These are phyloP conservation scores for Siphonodentalium dalli DNA, from an alignment of 2,888 invertebrate species.

Conservation along the genomic window DNA sequence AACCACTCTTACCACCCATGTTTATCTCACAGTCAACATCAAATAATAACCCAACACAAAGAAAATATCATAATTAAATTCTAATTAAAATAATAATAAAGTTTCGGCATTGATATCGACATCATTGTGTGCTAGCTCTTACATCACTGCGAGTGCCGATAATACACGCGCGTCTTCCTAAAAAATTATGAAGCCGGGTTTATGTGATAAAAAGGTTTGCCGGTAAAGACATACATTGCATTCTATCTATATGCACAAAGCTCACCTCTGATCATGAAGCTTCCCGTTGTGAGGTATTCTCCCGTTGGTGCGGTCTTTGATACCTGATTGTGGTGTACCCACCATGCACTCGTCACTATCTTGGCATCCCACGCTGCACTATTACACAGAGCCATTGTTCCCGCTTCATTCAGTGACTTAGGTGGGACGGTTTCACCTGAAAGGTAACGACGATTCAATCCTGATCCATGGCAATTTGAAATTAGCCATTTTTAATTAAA, in stretches of 20 bases:
- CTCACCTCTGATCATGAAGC: constrained; percentile 68
- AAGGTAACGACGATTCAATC: constrained; percentile 61
- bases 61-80: no score
- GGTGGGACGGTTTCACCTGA: constrained; percentile 78
- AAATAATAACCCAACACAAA: no score
- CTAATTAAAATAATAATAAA: neutral
- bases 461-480: neutral
- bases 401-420: constrained; percentile 93
- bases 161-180: neutral
- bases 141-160: neutral
- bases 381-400: constrained; percentile 87
- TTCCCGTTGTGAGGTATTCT: constrained; percentile 90
- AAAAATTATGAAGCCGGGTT: no score
- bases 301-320: constrained; percentile 97
- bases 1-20: no score
- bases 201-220: no score
- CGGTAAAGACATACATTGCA: no score
- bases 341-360: constrained; percentile 94
- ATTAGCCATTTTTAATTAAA: neutral
- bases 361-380: constrained; percentile 99
- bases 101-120: neutral
- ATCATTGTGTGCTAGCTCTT: neutral
- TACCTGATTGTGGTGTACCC: constrained; percentile 92
- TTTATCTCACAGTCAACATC: no score
- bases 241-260: no score